Evolutionary conservation across 2,888 invertebrate species (phyloP), one percentile per base, ranked within the genome.

Genomic region (Brachypalpus laphriformis): DNA sequence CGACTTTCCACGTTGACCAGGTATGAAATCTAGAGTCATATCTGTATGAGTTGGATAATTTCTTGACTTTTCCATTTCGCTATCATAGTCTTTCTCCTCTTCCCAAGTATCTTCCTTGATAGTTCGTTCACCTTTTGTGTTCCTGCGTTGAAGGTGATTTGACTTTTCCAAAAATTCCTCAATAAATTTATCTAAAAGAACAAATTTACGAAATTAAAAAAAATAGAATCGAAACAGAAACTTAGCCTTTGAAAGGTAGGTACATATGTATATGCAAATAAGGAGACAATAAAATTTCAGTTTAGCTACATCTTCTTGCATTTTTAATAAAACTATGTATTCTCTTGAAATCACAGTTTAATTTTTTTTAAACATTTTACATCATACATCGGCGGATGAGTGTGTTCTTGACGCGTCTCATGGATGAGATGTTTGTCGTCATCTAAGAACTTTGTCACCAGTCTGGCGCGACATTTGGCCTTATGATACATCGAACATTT

Each of bases 401-500:
- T 90, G 45, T 91, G 91, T 3, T 63, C 63, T 22, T 80, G 82
- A 57, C 89, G 88, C n/a, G 90, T 90, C 1, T 89, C 89, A 57
- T 90, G 90, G 49, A 91, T 89, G 11, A 89, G 45, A 72, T 65
- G 85, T 11, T 56, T 54, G 45, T 89, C 89, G 1, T 89, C 90
- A 0, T 34, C 47, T 3, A 89, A 88, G 8, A 87, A 74, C 37
- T 89, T 89, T 4, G 91, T 91, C 2, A 89, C 90, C 3, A 91
- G 83, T 9, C 91, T 88, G 0, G 91, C 91, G 1, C 90, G 89
- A 61, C 92, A 92, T 78, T 90, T 91, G 6, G 89, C 89, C 85
- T 90, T 91, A 78, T 92, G 91, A 76, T 92, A 92, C 90, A 91
- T 90, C 5, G 91, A 91, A 86, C 92, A 92, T 71, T 92, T 92